These are phyloP conservation scores for Otolemur crassicaudatus DNA, from an alignment of 2,797 vertebrate species.

Conservation along the genomic window DNA sequence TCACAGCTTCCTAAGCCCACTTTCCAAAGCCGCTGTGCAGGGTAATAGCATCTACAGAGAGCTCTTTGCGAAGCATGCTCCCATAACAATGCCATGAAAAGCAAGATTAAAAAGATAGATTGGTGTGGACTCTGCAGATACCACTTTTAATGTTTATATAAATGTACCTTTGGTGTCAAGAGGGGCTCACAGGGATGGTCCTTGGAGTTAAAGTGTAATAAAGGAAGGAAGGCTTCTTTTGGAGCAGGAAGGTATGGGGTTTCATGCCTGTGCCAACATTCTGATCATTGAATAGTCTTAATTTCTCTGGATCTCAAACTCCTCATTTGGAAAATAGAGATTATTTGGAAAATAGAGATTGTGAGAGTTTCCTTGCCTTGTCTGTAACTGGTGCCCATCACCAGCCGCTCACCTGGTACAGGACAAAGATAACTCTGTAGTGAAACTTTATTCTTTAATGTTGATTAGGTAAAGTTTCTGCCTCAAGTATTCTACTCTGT, in stretches of 20 bases:
- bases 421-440: rapidly evolving
- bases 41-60: constrained; percentile 87
- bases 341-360: too few relatives aligned
- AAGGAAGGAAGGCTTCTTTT: neutral
- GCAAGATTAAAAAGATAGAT: constrained; percentile 85
- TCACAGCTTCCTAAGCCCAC: constrained; percentile 81
- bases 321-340: neutral
- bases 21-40: constrained; percentile 76
- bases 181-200: neutral
- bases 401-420: rapidly evolving
- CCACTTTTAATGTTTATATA: constrained; percentile 87
- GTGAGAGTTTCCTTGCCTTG: neutral
- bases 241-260: neutral
- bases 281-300: neutral
- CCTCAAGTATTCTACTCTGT: neutral
- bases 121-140: constrained; percentile 81
- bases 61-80: constrained; percentile 83
- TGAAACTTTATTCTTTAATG: neutral
- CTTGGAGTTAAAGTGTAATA: neutral
- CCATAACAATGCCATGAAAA: constrained; percentile 85
- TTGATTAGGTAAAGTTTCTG: neutral
- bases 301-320: neutral
- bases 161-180: constrained; percentile 76
- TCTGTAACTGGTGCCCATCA: neutral
- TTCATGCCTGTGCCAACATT: neutral